phyloP scores from a whole-genome alignment of 2,113 vertebrate genomes.

The Indicator maculatus region DNA sequence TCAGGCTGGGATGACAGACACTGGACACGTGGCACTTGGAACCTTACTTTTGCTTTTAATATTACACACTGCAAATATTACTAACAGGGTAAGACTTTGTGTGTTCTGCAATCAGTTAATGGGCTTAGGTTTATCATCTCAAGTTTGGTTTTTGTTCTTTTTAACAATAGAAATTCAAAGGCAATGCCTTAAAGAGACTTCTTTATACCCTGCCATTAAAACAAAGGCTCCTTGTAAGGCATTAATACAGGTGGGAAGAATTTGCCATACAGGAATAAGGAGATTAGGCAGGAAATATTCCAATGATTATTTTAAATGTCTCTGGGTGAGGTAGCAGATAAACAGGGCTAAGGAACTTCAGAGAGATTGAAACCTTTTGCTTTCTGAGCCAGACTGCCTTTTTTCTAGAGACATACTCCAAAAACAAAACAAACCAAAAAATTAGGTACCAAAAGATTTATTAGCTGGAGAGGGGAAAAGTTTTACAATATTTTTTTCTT shows the following conservation, averaged over 20 bases:
- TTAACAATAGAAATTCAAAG: neutral
- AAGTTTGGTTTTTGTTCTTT: neutral
- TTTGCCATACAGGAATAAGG: neutral
- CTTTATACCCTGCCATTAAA: neutral
- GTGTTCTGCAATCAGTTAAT: neutral
- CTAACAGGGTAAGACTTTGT: neutral
- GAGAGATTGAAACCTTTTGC: neutral
- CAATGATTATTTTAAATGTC: neutral
- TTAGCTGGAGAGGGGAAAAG: neutral
- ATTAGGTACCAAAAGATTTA: conserved; percentile 35
- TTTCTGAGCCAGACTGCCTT: neutral
- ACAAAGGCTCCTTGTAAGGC: neutral
- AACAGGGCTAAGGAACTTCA: neutral
- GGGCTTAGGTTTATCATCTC: neutral
- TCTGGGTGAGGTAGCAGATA: conserved; percentile 27
- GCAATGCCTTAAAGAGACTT: neutral
- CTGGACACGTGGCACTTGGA: neutral
- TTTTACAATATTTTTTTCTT: conserved; percentile 29
- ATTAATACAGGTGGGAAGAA: neutral
- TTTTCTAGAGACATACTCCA: neutral
- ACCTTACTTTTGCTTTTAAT: neutral
- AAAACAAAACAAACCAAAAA: neutral
- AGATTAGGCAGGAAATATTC: conserved; percentile 14
- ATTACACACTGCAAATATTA: neutral
- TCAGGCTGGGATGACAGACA: neutral